phyloP scores from a whole-genome alignment of 2,888 invertebrate genomes.

The Drosophila dives region DNA sequence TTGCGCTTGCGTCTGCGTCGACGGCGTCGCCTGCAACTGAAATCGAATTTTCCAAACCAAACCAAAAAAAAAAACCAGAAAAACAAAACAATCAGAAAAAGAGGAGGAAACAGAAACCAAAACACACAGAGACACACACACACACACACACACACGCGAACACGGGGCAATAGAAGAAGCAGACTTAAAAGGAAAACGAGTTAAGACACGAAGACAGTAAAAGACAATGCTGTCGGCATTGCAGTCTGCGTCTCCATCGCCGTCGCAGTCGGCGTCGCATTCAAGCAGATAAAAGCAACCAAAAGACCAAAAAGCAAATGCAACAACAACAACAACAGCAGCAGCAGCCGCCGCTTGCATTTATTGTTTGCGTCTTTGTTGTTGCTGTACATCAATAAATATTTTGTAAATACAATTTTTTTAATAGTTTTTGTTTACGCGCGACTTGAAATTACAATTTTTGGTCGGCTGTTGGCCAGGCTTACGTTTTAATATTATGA shows the following conservation, averaged over 20 bases:
- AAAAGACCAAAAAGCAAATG: slow-evolving; percentile 34
- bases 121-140: slow-evolving; percentile 17
- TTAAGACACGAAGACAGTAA: slow-evolving; percentile 60
- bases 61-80: not conserved
- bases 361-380: slow-evolving; percentile 18
- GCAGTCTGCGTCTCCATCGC: slow-evolving; percentile 5
- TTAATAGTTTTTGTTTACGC: slow-evolving; percentile 47
- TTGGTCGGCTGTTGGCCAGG: slow-evolving; percentile 17
- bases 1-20: slow-evolving; percentile 57
- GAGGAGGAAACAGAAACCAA: slow-evolving; percentile 19
- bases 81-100: slow-evolving; percentile 14
- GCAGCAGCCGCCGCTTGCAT: slow-evolving; percentile 27
- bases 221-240: slow-evolving; percentile 57
- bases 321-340: slow-evolving; percentile 29
- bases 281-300: slow-evolving; percentile 42
- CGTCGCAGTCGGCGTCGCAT: slow-evolving; percentile 48
- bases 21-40: slow-evolving; percentile 40
- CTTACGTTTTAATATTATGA: slow-evolving; percentile 49
- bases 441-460: slow-evolving; percentile 22
- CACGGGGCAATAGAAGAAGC: slow-evolving; percentile 53
- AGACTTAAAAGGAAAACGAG: slow-evolving; percentile 63
- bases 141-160: slow-evolving; percentile 19
- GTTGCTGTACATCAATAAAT: slow-evolving; percentile 9
- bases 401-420: slow-evolving; percentile 3
- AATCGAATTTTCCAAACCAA: slow-evolving; percentile 55